Base-by-base conservation (phyloP, 2,797 vertebrate genomes). In the Spinus olivaceus region DNA sequence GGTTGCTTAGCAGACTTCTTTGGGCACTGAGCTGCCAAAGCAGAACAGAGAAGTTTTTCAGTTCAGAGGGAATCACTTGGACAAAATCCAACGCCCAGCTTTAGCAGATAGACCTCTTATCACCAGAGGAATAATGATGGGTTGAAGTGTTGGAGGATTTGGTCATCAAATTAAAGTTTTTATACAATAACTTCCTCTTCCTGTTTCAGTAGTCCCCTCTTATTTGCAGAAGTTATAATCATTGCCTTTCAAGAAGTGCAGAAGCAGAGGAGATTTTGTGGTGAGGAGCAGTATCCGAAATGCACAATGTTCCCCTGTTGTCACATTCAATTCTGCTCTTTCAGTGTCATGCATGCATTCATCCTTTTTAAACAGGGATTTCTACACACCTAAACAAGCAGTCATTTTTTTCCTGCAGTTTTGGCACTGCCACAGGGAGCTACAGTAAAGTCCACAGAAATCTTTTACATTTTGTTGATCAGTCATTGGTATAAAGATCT, bases 1-100 rank as follows among this genome's bases (percentile, higher is more conserved):
- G 91, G 51, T 54, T 96, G 50, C 28, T 91, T 95, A 93, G 5
- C 53, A 66, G 35, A 17, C 4, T 92, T 84, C 76, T 93, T 95
- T 85, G 60, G 84, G 41, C 73, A 76, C 41, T 71, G 28, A 66
- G 22, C 80, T 79, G 94, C 91, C 69, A 83, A 78, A 93, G 41
- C 56, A 61, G 78, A 82, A 87, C n/a, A 70, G 53, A 74, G 72
- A 77, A 81, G 56, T 86, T 96, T 96, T 96, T 92, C 64, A 50
- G 57, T 92, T 96, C 76, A 72, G 32, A 64, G 70, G 56, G 57
- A 94, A 56, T 74, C 64, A 30, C 33, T 81, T 5, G 5, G 18
- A 78, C 5, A 12, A 88, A 95, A 90, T 56, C 17, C 30, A 23
- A 1, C 28, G 44, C 19, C 19, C 4, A 74, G 7, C 11, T 92